Evolutionary conservation across 2,797 vertebrate genomes (phyloP).

Genomic region (Atherinosoma microstoma): DNA sequence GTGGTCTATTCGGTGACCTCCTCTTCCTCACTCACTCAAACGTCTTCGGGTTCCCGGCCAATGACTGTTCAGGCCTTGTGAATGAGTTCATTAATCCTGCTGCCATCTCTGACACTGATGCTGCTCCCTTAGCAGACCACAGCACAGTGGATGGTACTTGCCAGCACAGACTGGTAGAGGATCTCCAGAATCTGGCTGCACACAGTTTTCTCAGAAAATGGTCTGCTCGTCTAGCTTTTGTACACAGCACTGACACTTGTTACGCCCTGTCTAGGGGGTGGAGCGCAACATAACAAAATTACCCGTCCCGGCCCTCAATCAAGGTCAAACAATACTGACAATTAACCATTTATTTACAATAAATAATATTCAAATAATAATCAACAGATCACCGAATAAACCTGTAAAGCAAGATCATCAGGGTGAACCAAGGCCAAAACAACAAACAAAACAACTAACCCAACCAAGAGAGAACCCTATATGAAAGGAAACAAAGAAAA

Average conservation of each 20-base stretch:
- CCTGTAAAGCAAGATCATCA: too few species aligned
- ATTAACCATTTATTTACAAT: too few species aligned
- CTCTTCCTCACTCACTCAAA: not conserved
- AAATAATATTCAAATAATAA: too few species aligned
- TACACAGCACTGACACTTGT: not conserved
- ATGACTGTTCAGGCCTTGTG: not conserved
- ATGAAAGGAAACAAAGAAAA: too few species aligned
- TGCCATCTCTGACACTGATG: not conserved
- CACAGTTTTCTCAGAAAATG: not conserved
- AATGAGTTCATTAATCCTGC: slow-evolving; percentile 1
- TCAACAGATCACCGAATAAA: too few species aligned
- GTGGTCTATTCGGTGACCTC: slow-evolving; percentile 2
- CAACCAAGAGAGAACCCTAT: too few species aligned
- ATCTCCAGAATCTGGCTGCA: not conserved
- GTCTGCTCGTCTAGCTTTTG: not conserved
- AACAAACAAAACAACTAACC: too few species aligned
- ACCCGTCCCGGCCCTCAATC: too few species aligned
- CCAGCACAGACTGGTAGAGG: not conserved
- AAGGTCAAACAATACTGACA: too few species aligned
- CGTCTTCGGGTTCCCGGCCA: not conserved
- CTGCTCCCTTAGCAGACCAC: not conserved
- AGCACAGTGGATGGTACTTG: not conserved
- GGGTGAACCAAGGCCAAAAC: too few species aligned
- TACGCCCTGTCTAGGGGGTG: too few species aligned
- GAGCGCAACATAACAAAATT: too few species aligned